Evolutionary conservation across 2,113 vertebrate species (phyloP), one percentile per base, ranked within the genome.

Genomic region (Pollachius pollachius): DNA sequence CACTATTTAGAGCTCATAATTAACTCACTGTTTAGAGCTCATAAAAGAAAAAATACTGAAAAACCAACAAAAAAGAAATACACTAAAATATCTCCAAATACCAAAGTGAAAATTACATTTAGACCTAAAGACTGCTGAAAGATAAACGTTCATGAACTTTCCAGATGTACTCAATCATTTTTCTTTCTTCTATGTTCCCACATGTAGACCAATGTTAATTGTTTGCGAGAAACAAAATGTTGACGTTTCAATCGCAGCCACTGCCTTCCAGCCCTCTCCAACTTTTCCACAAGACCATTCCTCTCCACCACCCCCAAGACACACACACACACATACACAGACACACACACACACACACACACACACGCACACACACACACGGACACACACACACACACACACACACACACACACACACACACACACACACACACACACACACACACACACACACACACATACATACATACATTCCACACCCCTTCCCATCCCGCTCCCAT

Each of bases 321-420:
- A n/a, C n/a, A n/a, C n/a, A n/a, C n/a, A n/a, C n/a, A n/a, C n/a
- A n/a, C n/a, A n/a, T n/a, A n/a, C n/a, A n/a, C n/a, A n/a, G n/a
- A n/a, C n/a, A n/a, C n/a, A n/a, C n/a, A n/a, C n/a, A n/a, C n/a
- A n/a, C n/a, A n/a, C n/a, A n/a, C n/a, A n/a, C n/a, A n/a, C n/a
- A n/a, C n/a, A n/a, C n/a, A n/a, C n/a, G n/a, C n/a, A n/a, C n/a
- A n/a, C n/a, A n/a, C n/a, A n/a, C n/a, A n/a, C n/a, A n/a, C n/a
- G n/a, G n/a, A 62, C 23, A 37, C 48, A 41, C 76, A 69, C 64
- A 60, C 64, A 62, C 37, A 69, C 71, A 16, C 52, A 56, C 52
- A 56, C 52, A 56, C 52, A 56, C 52, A 56, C 52, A 56, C 52
- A 56, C 52, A 56, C 52, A 56, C 52, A 56, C 52, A 56, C 52